Conservation (phyloP, 2,113 vertebrate species). For the Neotoma lepida region DNA sequence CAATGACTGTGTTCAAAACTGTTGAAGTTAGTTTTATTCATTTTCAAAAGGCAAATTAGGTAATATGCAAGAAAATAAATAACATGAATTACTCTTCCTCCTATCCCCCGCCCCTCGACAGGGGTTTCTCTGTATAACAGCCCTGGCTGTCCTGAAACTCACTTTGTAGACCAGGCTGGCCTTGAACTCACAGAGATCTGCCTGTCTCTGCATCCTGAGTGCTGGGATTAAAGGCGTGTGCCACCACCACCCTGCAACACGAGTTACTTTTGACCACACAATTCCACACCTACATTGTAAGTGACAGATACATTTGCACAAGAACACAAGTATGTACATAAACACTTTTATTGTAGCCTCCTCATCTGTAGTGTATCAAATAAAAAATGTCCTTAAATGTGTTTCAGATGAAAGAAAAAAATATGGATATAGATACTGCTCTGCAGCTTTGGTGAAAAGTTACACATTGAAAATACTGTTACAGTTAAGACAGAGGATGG, state of each 20-base stretch:
- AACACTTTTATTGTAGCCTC: conserved; percentile 4
- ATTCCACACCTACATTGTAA: not conserved
- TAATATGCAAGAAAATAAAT: conserved; percentile 29
- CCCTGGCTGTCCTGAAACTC: not conserved
- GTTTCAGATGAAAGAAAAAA: not conserved
- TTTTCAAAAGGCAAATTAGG: conserved; percentile 44
- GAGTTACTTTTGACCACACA: conserved; percentile 41
- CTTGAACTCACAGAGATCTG: not conserved
- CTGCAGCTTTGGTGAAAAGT: not conserved
- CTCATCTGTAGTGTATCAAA: conserved; percentile 10
- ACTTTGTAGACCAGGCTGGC: not conserved
- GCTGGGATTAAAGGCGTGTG: not conserved
- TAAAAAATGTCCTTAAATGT: conserved; percentile 23
- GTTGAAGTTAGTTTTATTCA: not conserved
- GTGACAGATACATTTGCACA: not conserved
- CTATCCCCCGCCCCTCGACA: too few species aligned
- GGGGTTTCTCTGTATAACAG: not conserved
- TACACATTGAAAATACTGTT: not conserved
- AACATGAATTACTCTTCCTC: not conserved
- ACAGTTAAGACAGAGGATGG: not conserved
- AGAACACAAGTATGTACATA: not conserved
- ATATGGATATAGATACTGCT: not conserved
- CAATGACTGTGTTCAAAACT: not conserved
- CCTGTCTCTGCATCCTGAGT: not conserved
- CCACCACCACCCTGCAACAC: not conserved